Base-by-base conservation (phyloP, 2,888 invertebrate genomes). In the Mimumesa dahlbomi region DNA sequence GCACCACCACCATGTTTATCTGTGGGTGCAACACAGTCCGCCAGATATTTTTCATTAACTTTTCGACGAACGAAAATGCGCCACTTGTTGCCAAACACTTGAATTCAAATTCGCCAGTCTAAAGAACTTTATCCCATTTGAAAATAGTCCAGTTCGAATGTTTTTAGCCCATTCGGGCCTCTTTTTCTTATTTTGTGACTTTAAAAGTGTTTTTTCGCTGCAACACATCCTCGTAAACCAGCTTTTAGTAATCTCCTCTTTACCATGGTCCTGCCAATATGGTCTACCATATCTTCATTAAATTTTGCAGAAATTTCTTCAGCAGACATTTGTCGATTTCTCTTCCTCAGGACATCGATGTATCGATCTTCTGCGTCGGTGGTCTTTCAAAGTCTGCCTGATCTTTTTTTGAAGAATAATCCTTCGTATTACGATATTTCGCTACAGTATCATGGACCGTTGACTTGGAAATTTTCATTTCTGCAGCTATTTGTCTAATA, bases 61-160 rank as follows among this genome's bases (percentile, higher is more conserved):
- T 13, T 42, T n/a, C 71, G 38, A 14, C 66, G 53, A n/a, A n/a
- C n/a, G n/a, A n/a, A n/a, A n/a, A n/a, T n/a, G n/a, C n/a, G n/a
- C n/a, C n/a, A n/a, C n/a, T 66, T 65, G 2, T 14, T 21, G 2
- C 49, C 63, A 64, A 66, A 71, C 42, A 75, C 14, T 49, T 75
- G 49, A 78, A 75, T 34, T 75, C 69, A 0, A 62, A 71, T 34
- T 76, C 73, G 50, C 68, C 71, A 0, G 63, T 59, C 56, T 71
- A 76, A 4, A 73, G 38, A 0, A 76, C 71, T 65, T 57, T 64
- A 63, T 57, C n/a, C n/a, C n/a, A n/a, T n/a, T n/a, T n/a, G n/a
- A n/a, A n/a, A n/a, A n/a, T n/a, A n/a, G n/a, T n/a, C 70, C 65
- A 75, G 36, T 73, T 57, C 34, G 29, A 16, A 58, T 79, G 73